Base-by-base conservation (phyloP, 2,888 invertebrate species). In the Acleris sparsana region DNA sequence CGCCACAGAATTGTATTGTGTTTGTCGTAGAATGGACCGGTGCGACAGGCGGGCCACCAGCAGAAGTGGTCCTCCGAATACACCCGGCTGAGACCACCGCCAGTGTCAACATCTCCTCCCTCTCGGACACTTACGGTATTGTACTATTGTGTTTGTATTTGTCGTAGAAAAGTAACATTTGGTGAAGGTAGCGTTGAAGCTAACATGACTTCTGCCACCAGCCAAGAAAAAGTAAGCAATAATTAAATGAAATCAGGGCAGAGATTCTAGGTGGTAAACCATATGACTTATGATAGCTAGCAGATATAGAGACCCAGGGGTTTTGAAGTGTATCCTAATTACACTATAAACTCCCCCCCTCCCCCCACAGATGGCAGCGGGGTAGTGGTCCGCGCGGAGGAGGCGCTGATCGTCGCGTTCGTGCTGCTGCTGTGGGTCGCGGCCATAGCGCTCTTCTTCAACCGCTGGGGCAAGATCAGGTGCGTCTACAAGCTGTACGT, bases 391-490 rank as follows among this genome's bases (percentile, higher is more conserved):
- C 94, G 97, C 72, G 96, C 97, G 60, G 97, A 97, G 85, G 97
- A 97, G 82, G 95, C 97, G 18, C 93, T 97, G 59, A 96, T 97
- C 77, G 97, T 98, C 63, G 95, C 96, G 53, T 94, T 97, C 72
- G 97, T 97, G 29, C 92, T 98, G 22, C 94, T 97, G 55, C 94
- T 97, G 16, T 98, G 98, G 98, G 96, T 97, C 62, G 97, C 96
- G 0, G 97, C 97, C 70, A 97, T 97, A 70, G 96, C 97, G 3
- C 93, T 97, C 53, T 98, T 98, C 93, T 97, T 98, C 94, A 97
- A 98, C 91, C 96, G 97, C 71, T 98, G 97, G 97, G 97, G 97
- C 80, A 97, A 98, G 94, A 98, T 98, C 83, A 93, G 93, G 93
- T 93, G 88, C 84, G 91, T 91, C 90, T 92, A 92, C 87, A 89